Evolutionary conservation across 1,140 invertebrate species (phyloP), one percentile per base, ranked within the genome.

Genomic region (Macrotrachela quadricornifera): DNA sequence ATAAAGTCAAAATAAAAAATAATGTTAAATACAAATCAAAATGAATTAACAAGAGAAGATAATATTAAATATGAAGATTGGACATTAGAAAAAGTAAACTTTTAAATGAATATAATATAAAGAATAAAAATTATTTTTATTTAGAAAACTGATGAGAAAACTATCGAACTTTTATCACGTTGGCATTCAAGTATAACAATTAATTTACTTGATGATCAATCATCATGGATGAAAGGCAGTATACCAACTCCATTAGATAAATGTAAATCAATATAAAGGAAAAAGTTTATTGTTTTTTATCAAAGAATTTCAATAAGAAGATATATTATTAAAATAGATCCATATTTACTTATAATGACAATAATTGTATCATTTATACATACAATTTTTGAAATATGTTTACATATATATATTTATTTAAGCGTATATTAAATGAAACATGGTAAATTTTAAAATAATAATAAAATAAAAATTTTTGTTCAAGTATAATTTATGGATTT

Each of bases 131-230:
- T n/a, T 47, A 58, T 54, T 56, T 52, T 67, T 64, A 54, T 71
- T 36, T 54, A 79, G 68, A 84, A 83, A 75, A 80, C 81, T 10
- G 79, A 85, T 16, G 67, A 77, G 78, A 55, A 76, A 83, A 17
- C 40, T 30, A 46, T 79, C 60, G 84, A 91, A 73, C 82, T 95
- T 56, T 69, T 96, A 0, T 94, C 90, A 13, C 90, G 95, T 69
- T 99, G 91, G 91, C 94, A 99, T 77, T 87, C 90, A 1, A 99
- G 99, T 75, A 67, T 97, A 56, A 99, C 92, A 0, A 75, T 99
- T 30, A 95, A 92, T 71, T 65, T 96, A 40, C 78, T 97, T 18
- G 82, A 82, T 55, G 92, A 97, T 71, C 84, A 90, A 67, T 92
- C 88, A 0, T 78, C 80, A 57, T 97, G 91, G 91, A 77, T 81